Evolutionary conservation across 2,113 vertebrate genomes (phyloP), one percentile per base, ranked within the genome.

Genomic region (Notarius quadriscutis): DNA sequence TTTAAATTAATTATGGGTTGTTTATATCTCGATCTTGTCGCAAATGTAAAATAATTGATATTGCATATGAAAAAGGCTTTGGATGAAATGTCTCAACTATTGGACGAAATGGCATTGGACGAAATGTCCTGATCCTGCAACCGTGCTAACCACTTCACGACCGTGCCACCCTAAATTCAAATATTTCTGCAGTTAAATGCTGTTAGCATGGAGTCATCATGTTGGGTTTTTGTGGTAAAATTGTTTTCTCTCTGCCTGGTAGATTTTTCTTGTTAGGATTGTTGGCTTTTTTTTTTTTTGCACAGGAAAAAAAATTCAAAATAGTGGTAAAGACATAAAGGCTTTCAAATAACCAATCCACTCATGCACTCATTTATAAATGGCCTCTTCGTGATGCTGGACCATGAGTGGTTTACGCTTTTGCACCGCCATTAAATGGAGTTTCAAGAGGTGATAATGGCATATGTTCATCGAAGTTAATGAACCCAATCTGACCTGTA

Each of bases 401-500:
- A 18, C 53, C 14, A 57, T 27, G 53, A 20, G 79, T 20, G n/a
- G 84, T 72, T 69, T 51, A 77, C 17, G n/a, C 48, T 27, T 30
- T 78, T 20, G 18, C 1, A 17, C 53, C 55, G n/a, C 55, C 34
- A 72, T 71, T 72, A 58, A 75, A 60, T 60, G 12, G 83, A 71
- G 51, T 57, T 12, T 25, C 6, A 57, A 30, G 17, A 41, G 58
- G 53, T 60, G 53, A 84, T 74, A 5, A 51, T 34, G 83, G 5
- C 14, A 58, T 57, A 41, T 84, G 69, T 72, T 84, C 58, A 84
- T 74, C 41, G 6, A 84, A 58, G 53, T 58, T 25, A 71, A 84
- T 77, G 71, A 15, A 77, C 55, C 57, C 72, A 7, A 10, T 48
- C 55, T 60, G 71, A 77, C 41, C 84, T 62, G 72, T 62, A 65